Evolutionary conservation across 2,888 invertebrate genomes (phyloP).

Genomic region (Erebia epiphron): DNA sequence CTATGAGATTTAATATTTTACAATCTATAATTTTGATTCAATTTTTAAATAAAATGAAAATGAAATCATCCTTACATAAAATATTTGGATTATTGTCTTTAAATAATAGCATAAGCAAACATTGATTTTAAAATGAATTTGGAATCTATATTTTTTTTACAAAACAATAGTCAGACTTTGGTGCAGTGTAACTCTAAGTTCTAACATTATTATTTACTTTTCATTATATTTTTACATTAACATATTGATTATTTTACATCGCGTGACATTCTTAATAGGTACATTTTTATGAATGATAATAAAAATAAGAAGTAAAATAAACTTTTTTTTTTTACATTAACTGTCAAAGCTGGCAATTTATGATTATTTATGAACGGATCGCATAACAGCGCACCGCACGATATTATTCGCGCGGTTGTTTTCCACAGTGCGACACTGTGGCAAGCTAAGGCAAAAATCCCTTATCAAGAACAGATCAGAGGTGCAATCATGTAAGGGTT

Average conservation of each 20-base stretch:
- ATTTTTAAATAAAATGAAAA: neutral
- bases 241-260: neutral
- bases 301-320: neutral
- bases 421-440: neutral
- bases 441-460: too few species aligned
- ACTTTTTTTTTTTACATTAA: neutral
- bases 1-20: neutral
- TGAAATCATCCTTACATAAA: too few species aligned
- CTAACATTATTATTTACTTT: neutral
- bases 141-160: neutral
- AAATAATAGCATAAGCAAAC: neutral
- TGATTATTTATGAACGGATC: neutral
- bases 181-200: constrained; percentile 14
- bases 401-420: neutral
- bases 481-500: too few species aligned
- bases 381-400: neutral
- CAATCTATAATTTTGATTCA: neutral
- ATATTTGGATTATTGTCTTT: too few species aligned
- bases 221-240: constrained; percentile 8
- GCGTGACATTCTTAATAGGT: neutral
- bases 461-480: too few species aligned
- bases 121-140: neutral
- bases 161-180: constrained; percentile 14
- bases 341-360: neutral
- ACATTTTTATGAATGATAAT: neutral